These are phyloP conservation scores for Callinectes sapidus DNA, from an alignment of 2,888 invertebrate genomes.

Conservation along the genomic window DNA sequence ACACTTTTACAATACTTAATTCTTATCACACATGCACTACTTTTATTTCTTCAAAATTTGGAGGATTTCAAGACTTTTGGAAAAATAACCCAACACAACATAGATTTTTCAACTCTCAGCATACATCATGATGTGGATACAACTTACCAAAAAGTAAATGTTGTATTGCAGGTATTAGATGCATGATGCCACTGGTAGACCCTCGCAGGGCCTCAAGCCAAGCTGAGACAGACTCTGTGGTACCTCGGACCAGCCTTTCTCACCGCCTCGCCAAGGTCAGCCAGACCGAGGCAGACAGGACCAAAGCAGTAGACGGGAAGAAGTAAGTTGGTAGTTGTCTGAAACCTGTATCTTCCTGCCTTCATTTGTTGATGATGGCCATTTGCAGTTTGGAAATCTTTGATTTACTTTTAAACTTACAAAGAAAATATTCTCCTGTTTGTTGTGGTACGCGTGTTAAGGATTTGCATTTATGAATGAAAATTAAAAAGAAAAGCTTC, in stretches of 20 bases:
- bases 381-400: too few relatives aligned
- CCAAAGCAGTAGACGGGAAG: background rate
- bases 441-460: background rate
- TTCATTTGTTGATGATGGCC: too few relatives aligned
- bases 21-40: too few relatives aligned
- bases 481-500: too few relatives aligned
- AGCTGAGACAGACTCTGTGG: conserved; percentile 31
- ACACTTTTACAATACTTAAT: too few relatives aligned
- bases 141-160: background rate
- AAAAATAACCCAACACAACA: too few relatives aligned
- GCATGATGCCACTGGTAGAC: conserved; percentile 67
- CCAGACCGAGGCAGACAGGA: background rate
- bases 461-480: too few relatives aligned
- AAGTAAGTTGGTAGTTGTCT: conserved; percentile 3
- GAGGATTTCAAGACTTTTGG: too few relatives aligned
- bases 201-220: conserved; percentile 63
- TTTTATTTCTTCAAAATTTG: too few relatives aligned
- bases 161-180: conserved; percentile 52
- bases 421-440: background rate
- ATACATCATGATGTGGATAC: too few relatives aligned
- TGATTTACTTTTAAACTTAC: background rate
- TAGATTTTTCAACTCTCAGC: too few relatives aligned
- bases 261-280: conserved; percentile 50
- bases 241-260: background rate
- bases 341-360: background rate